Evolutionary conservation across 2,113 vertebrate species (phyloP), one percentile per base, ranked within the genome.

Genomic region (Mesembrinibis cayennensis): DNA sequence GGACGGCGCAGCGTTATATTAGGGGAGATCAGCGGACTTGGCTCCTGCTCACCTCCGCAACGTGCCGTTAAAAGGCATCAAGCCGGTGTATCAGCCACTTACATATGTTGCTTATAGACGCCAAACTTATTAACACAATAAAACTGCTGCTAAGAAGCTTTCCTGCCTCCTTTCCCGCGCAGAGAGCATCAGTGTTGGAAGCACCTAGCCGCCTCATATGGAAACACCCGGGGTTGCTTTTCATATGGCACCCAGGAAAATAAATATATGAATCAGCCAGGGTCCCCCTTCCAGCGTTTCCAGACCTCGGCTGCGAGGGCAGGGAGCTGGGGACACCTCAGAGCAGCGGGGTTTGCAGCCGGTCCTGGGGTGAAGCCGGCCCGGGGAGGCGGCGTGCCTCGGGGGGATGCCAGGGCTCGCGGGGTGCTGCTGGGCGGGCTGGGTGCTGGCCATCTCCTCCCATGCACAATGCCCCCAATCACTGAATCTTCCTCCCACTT

Each of bases 1-100:
- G 55, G 29, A 56, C 34, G 5, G 1, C 1, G 0, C n/a, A 25
- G n/a, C 0, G 15, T 34, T 55, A 4, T 47, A 3, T 5, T 13
- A 5, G 44, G 21, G 65, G 22, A 21, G 29, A 17, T 9, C 15
- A 9, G 78, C 62, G 70, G 40, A 10, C 17, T 66, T 15, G 36
- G 73, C 66, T 76, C 16, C 38, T 16, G 6, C 13, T 79, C 45
- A 44, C 71, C 59, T 59, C 70, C 42, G 4, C 55, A 29, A 12
- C 49, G 8, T 10, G 3, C 77, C 63, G 0, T 34, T 3, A 27
- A 80, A 77, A 30, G 87, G 74, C 94, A 47, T 12, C 6, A 4
- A 47, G 93, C 19, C 38, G 13, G 52, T 7, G 36, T 62, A 29
- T 36, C 62, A 53, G 61, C 52, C 47, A 1, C 91, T 73, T 7